These are phyloP conservation scores for Phenganax stokvisi DNA, from an alignment of 92 coral and sea anemone species.

Conservation along the genomic window DNA sequence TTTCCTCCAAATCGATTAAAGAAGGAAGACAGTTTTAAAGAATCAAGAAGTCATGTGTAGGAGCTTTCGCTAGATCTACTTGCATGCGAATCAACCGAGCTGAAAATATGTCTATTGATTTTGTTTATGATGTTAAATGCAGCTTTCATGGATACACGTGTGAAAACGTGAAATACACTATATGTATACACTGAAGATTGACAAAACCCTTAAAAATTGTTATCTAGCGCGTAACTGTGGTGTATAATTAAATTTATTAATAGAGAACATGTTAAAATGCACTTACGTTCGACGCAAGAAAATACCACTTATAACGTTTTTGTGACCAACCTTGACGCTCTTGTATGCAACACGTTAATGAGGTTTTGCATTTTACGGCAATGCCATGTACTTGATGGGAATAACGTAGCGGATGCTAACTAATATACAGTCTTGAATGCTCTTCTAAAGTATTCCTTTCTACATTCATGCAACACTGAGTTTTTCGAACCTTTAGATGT, in stretches of 20 bases:
- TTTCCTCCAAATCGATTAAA: no score
- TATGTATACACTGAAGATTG: background rate
- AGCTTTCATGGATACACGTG: background rate
- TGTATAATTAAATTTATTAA: background rate
- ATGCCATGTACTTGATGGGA: conserved; percentile 4
- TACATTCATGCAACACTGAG: background rate
- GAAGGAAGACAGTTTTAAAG: no score
- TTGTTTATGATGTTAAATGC: background rate
- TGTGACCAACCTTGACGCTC: background rate
- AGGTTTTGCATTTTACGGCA: background rate
- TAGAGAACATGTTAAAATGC: background rate
- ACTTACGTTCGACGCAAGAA: background rate
- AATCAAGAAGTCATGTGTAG: no score
- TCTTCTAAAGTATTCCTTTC: background rate
- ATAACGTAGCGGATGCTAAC: background rate
- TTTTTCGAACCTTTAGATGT: background rate
- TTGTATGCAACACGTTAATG: background rate
- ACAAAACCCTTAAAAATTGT: background rate
- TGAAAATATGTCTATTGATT: background rate
- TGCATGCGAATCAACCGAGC: background rate
- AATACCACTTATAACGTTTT: background rate
- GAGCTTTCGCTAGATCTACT: no score
- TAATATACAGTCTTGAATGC: background rate
- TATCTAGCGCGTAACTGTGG: background rate
- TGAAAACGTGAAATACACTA: background rate